phyloP scores from a whole-genome alignment of 2,797 vertebrate genomes.

The Cephalopachus bancanus region DNA sequence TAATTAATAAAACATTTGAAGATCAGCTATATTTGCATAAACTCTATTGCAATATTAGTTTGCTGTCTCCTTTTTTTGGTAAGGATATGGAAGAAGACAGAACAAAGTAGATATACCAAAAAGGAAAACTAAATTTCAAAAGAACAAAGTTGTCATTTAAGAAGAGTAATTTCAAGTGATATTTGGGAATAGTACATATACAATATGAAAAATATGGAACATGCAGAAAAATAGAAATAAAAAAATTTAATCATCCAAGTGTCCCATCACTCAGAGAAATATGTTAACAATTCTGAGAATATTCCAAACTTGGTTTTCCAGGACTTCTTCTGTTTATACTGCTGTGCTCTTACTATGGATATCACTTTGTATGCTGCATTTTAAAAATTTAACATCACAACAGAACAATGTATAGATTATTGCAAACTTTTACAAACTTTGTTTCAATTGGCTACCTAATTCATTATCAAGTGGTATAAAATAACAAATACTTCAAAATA shows the following conservation, averaged over 20 bases:
- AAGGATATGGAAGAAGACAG: slow-evolving; percentile 2
- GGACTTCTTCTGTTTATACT: neutral
- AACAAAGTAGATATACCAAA: slow-evolving; percentile 5
- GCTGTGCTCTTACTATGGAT: neutral
- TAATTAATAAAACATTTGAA: slow-evolving; percentile 61
- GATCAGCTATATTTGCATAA: slow-evolving; percentile 24
- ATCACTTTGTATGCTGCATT: neutral
- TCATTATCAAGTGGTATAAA: neutral
- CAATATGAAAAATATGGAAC: neutral
- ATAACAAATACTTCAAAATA: neutral
- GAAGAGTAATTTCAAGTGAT: slow-evolving; percentile 27
- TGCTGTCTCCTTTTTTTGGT: neutral
- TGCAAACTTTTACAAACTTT: neutral
- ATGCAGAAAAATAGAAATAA: slow-evolving; percentile 27
- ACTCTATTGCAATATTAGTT: slow-evolving; percentile 25
- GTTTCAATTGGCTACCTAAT: neutral
- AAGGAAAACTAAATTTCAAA: slow-evolving; percentile 50
- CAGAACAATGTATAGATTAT: neutral
- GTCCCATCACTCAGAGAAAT: neutral
- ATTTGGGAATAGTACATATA: neutral
- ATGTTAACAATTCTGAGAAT: neutral
- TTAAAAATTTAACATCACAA: neutral
- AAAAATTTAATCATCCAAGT: neutral
- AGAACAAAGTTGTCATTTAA: slow-evolving; percentile 54
- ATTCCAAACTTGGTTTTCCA: neutral